These are phyloP conservation scores for Enteromius afrohamiltoni DNA, from an alignment of 2,797 vertebrate genomes.

Conservation along the genomic window DNA sequence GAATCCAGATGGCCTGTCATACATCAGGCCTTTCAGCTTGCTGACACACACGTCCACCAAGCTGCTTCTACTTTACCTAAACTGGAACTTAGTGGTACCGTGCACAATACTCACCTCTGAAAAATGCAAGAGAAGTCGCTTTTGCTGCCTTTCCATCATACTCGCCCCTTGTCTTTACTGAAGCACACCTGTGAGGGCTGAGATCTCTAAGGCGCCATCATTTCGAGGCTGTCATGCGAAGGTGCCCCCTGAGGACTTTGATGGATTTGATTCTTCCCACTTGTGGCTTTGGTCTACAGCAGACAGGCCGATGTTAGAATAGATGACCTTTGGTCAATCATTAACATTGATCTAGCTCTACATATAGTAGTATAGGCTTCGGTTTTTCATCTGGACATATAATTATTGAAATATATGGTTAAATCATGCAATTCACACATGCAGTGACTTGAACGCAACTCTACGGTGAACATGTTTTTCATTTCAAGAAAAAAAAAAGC, in stretches of 20 bases:
- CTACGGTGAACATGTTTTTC: too few relatives aligned
- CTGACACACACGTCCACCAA: constrained; percentile 46
- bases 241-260: constrained; percentile 28
- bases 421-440: background rate
- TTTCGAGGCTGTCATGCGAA: constrained; percentile 34
- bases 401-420: background rate
- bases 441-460: background rate
- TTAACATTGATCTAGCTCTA: constrained; percentile 29
- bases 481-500: background rate
- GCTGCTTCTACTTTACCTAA: constrained; percentile 41
- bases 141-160: constrained; percentile 44
- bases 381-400: background rate
- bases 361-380: background rate
- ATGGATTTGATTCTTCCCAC: constrained; percentile 31
- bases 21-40: constrained; percentile 58
- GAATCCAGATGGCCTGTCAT: constrained; percentile 62
- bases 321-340: background rate
- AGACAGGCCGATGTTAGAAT: background rate
- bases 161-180: constrained; percentile 22
- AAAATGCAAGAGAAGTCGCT: constrained; percentile 15
- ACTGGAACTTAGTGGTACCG: constrained; percentile 33
- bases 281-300: constrained; percentile 30
- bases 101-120: constrained; percentile 37
- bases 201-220: constrained; percentile 33
- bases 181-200: constrained; percentile 17